Conservation (phyloP, 2,888 invertebrate species). For the Conchocele bisecta region DNA sequence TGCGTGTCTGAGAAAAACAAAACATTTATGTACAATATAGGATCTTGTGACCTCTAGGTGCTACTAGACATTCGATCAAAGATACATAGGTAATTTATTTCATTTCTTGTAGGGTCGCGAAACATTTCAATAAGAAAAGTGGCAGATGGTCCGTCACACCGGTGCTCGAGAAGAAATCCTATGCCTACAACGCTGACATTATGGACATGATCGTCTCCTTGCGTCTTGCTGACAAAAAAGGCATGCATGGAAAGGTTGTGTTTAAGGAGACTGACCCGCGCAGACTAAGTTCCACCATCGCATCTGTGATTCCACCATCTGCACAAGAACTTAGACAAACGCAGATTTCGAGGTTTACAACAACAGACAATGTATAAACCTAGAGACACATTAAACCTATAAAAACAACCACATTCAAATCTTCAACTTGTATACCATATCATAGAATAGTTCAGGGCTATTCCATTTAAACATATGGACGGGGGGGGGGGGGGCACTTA, state of each 20-base stretch:
- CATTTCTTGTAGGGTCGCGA: conserved; percentile 7
- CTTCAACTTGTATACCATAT: no score
- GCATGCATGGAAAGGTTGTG: not conserved
- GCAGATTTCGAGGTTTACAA: not conserved
- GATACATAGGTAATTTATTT: no score
- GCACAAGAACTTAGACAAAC: not conserved
- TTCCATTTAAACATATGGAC: no score
- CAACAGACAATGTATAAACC: no score
- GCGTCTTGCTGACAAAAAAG: not conserved
- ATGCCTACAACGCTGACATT: not conserved
- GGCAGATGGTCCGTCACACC: not conserved
- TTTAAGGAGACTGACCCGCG: not conserved
- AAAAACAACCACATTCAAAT: no score
- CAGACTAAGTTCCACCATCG: not conserved
- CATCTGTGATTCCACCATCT: not conserved
- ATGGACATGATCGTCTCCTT: not conserved
- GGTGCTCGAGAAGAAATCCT: not conserved
- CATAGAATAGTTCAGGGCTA: no score
- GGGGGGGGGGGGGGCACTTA: no score
- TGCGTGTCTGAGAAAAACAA: no score
- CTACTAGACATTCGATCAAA: no score
- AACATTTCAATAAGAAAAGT: conserved; percentile 1
- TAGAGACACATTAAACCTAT: no score
- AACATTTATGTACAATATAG: no score
- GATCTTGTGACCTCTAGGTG: no score